These are phyloP conservation scores for Phylloscopus trochilus DNA, from an alignment of 2,113 vertebrate genomes.

Conservation along the genomic window DNA sequence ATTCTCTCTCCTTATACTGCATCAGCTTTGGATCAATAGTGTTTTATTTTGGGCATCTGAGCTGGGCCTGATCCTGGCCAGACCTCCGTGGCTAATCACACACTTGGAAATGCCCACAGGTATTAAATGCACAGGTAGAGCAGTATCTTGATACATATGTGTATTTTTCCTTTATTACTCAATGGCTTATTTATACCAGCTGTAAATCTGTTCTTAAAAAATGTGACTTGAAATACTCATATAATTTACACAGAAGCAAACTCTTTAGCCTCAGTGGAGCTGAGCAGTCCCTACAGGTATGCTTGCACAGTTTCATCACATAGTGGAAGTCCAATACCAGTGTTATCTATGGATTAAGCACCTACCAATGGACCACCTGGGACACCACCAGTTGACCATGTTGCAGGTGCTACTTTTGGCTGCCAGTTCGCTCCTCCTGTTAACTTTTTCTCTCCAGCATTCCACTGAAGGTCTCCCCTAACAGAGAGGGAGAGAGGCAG, in stretches of 20 bases:
- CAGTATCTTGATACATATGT: background rate
- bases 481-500: background rate
- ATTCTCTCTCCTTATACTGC: background rate
- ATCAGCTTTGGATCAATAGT: background rate
- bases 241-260: background rate
- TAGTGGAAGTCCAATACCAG: background rate
- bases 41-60: background rate
- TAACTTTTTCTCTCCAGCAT: conserved; percentile 89
- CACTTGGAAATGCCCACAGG: background rate
- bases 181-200: background rate
- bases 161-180: background rate
- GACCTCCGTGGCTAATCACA: background rate
- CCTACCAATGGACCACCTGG: conserved; percentile 85
- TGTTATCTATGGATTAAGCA: background rate
- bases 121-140: background rate
- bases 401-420: conserved; percentile 91
- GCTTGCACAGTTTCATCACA: background rate
- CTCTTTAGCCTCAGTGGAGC: background rate
- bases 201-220: background rate
- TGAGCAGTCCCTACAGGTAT: accelerated
- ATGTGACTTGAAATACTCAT: background rate
- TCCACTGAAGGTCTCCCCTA: conserved; percentile 87
- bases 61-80: background rate
- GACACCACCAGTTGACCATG: conserved; percentile 83
- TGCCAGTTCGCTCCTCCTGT: conserved; percentile 98